Evolutionary conservation across 2,113 vertebrate genomes (phyloP).

Genomic region (Raja brachyura): DNA sequence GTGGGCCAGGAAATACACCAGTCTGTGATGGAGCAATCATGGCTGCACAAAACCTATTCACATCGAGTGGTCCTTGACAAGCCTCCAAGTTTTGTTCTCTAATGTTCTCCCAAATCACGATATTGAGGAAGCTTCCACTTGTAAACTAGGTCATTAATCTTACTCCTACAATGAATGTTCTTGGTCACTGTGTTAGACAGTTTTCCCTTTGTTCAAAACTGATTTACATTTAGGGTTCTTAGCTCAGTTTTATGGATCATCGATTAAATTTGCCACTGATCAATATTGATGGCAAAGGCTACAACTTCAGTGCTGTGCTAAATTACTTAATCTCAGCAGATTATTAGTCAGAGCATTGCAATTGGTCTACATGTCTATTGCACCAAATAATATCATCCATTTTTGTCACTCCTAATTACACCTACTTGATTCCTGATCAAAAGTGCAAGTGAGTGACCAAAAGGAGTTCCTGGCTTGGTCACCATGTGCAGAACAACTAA

Average conservation of each 20-base stretch:
- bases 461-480: neutral
- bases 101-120: neutral
- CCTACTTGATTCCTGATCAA: neutral
- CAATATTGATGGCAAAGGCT: neutral
- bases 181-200: neutral
- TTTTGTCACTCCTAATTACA: neutral
- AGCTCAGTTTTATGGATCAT: neutral
- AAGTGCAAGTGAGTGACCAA: neutral
- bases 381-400: neutral
- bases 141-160: neutral
- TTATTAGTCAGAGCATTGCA: neutral
- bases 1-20: too few species aligned
- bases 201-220: neutral
- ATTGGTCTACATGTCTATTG: neutral
- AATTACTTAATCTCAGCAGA: neutral
- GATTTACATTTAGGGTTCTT: neutral
- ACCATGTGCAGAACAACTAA: neutral
- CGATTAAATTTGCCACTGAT: neutral
- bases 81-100: neutral
- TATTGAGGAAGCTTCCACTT: neutral
- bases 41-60: neutral
- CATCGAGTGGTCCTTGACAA: neutral
- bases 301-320: neutral
- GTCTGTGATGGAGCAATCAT: too few species aligned
- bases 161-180: neutral